Evolutionary conservation across 2,113 vertebrate genomes (phyloP).

Genomic region (Elgaria multicarinata): DNA sequence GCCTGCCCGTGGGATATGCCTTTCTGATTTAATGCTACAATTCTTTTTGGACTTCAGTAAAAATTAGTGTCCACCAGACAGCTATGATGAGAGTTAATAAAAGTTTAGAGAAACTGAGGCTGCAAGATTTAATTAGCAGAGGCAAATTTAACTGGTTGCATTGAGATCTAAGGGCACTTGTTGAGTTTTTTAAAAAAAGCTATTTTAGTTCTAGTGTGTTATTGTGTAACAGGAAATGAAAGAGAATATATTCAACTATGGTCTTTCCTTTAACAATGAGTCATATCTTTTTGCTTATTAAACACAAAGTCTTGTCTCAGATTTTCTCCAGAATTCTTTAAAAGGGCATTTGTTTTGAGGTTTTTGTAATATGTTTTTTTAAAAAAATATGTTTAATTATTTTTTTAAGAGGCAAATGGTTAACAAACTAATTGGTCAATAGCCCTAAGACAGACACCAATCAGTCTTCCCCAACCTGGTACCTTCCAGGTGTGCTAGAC

Average conservation of each 20-base stretch:
- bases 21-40: neutral
- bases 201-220: neutral
- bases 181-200: neutral
- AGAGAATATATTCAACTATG: neutral
- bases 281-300: neutral
- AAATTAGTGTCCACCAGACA: neutral
- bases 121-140: neutral
- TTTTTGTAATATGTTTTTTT: neutral
- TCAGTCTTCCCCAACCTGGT: too few species aligned
- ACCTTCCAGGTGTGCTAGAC: too few species aligned
- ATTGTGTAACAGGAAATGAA: neutral
- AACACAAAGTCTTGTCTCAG: neutral
- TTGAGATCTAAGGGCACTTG: neutral
- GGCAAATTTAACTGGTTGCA: neutral
- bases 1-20: too few species aligned
- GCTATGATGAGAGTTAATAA: neutral
- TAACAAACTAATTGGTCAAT: neutral
- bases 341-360: neutral
- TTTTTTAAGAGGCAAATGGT: neutral
- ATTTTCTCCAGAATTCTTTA: neutral
- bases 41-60: neutral
- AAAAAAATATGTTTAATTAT: neutral
- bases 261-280: neutral
- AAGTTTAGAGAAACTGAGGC: neutral
- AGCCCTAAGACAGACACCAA: neutral